phyloP scores from a whole-genome alignment of 2,797 vertebrate genomes.

The Aeoliscus strigatus region DNA sequence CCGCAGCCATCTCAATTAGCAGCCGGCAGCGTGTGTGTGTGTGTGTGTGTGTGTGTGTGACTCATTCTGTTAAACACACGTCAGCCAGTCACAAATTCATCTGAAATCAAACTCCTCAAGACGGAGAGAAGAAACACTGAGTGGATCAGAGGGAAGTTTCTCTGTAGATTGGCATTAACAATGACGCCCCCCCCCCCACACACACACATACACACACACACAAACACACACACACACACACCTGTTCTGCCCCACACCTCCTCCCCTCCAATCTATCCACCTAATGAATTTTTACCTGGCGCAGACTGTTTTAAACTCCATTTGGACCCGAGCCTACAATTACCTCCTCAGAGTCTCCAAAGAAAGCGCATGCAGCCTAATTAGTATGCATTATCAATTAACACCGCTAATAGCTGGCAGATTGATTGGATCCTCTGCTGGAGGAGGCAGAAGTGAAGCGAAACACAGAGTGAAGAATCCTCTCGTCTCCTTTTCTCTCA shows the following conservation, averaged over 20 bases:
- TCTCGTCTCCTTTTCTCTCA: too few species aligned
- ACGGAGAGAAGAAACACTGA: constrained; percentile 52
- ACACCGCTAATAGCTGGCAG: constrained; percentile 99
- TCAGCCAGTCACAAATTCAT: too few species aligned
- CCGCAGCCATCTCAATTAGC: constrained; percentile 70
- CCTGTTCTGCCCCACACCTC: constrained; percentile 62
- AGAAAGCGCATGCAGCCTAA: constrained; percentile 96
- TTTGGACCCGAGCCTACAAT: constrained; percentile 99
- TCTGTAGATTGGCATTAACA: constrained; percentile 62
- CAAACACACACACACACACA: too few species aligned
- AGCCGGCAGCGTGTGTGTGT: too few species aligned
- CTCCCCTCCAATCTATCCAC: constrained; percentile 76
- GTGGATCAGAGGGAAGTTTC: constrained; percentile 61
- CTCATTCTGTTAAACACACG: constrained; percentile 65
- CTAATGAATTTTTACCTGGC: constrained; percentile 98
- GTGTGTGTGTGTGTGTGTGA: too few species aligned
- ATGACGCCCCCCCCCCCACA: too few species aligned
- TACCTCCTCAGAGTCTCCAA: constrained; percentile 99
- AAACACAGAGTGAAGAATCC: constrained; percentile 94
- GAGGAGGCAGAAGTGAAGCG: constrained; percentile 89
- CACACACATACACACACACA: too few species aligned
- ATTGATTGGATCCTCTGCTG: constrained; percentile 99
- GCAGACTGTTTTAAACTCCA: constrained; percentile 98
- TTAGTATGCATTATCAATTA: constrained; percentile 99
- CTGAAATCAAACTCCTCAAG: too few species aligned